Evolutionary conservation across 2,888 invertebrate genomes (phyloP).

Genomic region (Cosmia pyralina): DNA sequence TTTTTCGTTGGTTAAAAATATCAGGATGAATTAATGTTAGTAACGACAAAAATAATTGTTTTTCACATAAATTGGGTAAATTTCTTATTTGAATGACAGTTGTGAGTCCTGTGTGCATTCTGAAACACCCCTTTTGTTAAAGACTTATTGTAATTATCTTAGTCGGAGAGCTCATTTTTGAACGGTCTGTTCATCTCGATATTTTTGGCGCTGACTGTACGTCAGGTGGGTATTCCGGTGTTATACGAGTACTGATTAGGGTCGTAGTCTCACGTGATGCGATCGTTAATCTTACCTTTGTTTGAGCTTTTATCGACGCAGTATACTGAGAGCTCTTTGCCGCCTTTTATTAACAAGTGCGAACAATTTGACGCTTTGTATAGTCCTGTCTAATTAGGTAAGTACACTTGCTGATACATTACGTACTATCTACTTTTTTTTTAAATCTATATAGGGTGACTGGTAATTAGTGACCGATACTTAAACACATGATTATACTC

Average conservation of each 20-base stretch:
- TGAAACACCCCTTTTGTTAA: neutral
- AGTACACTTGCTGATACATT: neutral
- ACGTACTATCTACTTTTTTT: neutral
- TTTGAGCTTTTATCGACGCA: constrained; percentile 54
- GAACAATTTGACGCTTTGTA: constrained; percentile 34
- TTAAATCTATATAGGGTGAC: too few relatives aligned
- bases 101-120: neutral
- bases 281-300: constrained; percentile 69
- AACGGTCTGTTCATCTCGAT: neutral
- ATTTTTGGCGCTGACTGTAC: constrained; percentile 29
- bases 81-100: neutral
- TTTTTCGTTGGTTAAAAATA: too few relatives aligned
- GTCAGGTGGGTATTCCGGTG: constrained; percentile 11
- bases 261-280: constrained; percentile 58
- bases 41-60: neutral
- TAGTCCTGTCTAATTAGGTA: neutral
- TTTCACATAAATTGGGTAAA: neutral
- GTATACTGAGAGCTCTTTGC: constrained; percentile 42
- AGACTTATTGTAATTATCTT: neutral
- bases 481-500: too few relatives aligned
- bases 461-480: too few relatives aligned
- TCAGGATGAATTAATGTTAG: too few relatives aligned
- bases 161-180: neutral
- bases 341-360: constrained; percentile 53
- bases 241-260: constrained; percentile 53